phyloP scores from a whole-genome alignment of 2,888 invertebrate species.

The Drosophila nr. fundita region DNA sequence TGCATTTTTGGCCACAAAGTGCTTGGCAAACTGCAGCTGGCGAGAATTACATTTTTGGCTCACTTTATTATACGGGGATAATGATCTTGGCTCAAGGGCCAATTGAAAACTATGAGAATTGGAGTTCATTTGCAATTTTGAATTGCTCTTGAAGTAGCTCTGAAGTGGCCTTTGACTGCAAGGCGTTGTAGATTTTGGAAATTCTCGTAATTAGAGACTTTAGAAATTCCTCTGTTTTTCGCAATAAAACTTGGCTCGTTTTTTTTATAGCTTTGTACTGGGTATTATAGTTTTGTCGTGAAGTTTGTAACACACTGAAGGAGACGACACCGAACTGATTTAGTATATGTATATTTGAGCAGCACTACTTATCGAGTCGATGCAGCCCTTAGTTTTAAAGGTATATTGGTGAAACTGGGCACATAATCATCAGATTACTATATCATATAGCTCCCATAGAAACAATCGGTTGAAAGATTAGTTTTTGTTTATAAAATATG shows the following conservation, averaged over 20 bases:
- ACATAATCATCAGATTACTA: background rate
- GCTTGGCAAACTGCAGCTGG: conserved; percentile 69
- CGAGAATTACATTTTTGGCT: conserved; percentile 52
- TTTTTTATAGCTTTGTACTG: background rate
- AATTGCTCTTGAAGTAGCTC: conserved; percentile 4
- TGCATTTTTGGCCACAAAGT: conserved; percentile 69
- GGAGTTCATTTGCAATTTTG: conserved; percentile 14
- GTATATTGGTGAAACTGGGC: background rate
- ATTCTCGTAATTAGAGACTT: background rate
- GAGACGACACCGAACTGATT: background rate
- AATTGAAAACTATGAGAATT: conserved; percentile 30
- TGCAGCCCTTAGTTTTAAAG: background rate
- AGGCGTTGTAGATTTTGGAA: background rate
- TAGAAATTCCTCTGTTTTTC: background rate
- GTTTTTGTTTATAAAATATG: background rate
- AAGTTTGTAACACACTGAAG: background rate
- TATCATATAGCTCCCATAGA: background rate
- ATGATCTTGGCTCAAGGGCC: conserved; percentile 41
- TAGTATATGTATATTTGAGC: background rate
- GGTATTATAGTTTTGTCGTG: background rate
- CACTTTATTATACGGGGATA: conserved; percentile 53
- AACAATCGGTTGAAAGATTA: background rate
- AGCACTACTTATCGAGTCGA: background rate
- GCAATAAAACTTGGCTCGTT: background rate
- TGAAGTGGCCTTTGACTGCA: conserved; percentile 1